These are phyloP conservation scores for Cloeon dipterum DNA, from an alignment of 2,888 invertebrate genomes.

Conservation along the genomic window DNA sequence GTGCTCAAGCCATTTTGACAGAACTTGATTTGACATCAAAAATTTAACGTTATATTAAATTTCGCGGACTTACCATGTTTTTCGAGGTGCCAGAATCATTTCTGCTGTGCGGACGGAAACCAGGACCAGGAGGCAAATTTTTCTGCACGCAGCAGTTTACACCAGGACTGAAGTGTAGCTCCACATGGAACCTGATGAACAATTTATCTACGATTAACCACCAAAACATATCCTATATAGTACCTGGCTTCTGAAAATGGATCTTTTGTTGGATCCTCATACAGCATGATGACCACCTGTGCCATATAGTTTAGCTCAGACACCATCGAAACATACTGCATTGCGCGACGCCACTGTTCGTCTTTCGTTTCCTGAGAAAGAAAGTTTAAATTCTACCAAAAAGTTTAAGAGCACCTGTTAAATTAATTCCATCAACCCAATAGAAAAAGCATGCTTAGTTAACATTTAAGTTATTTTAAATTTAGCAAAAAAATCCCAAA, in stretches of 20 bases:
- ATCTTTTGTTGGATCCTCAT: conserved; percentile 95
- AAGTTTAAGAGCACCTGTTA: too few species aligned
- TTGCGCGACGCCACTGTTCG: conserved; percentile 94
- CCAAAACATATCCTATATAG: background rate
- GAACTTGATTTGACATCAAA: too few species aligned
- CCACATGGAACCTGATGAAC: conserved; percentile 66
- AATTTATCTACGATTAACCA: conserved; percentile 13
- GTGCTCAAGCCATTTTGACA: too few species aligned
- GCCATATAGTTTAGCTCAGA: conserved; percentile 99
- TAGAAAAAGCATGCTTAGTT: too few species aligned
- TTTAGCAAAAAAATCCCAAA: too few species aligned
- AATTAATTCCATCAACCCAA: too few species aligned
- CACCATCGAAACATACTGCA: conserved; percentile 95
- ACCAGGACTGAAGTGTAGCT: conserved; percentile 96
- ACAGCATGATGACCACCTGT: conserved; percentile 94
- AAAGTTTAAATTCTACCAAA: too few species aligned
- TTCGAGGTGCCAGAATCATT: conserved; percentile 42
- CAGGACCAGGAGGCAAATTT: conserved; percentile 78
- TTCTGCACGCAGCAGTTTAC: conserved; percentile 91
- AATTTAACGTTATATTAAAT: too few species aligned
- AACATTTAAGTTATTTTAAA: too few species aligned
- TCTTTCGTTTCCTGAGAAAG: conserved; percentile 58
- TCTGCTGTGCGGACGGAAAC: conserved; percentile 75
- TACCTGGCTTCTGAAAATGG: conserved; percentile 55
- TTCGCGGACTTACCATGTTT: conserved; percentile 29